Conservation (phyloP, 35 echinoderm and acorn worm species). For the Stichopus chloronotus region DNA sequence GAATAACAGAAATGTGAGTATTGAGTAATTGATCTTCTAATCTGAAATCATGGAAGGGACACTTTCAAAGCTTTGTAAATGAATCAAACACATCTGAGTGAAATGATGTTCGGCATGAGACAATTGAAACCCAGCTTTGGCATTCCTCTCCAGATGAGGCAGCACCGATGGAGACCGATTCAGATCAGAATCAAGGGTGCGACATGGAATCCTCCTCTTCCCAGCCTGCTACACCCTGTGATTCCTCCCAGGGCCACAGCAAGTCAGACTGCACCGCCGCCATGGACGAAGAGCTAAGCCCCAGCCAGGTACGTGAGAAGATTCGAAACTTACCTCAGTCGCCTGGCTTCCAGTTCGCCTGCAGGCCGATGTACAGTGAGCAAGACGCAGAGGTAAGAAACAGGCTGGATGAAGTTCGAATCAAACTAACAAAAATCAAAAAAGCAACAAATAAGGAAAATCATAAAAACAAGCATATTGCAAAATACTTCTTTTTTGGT, state of each 20-base stretch:
- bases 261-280: neutral
- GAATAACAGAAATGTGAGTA: neutral
- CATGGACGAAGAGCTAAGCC: neutral
- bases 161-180: neutral
- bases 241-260: neutral
- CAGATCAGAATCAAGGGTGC: neutral
- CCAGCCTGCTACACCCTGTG: neutral
- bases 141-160: neutral
- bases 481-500: too few relatives aligned
- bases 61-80: too few relatives aligned
- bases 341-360: constrained; percentile 39
- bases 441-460: neutral
- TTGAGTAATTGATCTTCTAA: neutral
- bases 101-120: too few relatives aligned
- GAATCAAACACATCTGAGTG: too few relatives aligned
- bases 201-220: neutral
- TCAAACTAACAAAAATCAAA: neutral
- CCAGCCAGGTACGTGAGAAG: constrained; percentile 4
- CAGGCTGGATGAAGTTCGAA: neutral
- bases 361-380: constrained; percentile 44
- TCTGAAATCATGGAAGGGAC: too few relatives aligned
- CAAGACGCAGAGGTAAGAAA: neutral
- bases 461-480: too few relatives aligned
- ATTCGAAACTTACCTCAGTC: neutral
- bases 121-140: neutral